These are phyloP conservation scores for Stenichneumon culpator DNA, from an alignment of 2,888 invertebrate genomes.

Conservation along the genomic window DNA sequence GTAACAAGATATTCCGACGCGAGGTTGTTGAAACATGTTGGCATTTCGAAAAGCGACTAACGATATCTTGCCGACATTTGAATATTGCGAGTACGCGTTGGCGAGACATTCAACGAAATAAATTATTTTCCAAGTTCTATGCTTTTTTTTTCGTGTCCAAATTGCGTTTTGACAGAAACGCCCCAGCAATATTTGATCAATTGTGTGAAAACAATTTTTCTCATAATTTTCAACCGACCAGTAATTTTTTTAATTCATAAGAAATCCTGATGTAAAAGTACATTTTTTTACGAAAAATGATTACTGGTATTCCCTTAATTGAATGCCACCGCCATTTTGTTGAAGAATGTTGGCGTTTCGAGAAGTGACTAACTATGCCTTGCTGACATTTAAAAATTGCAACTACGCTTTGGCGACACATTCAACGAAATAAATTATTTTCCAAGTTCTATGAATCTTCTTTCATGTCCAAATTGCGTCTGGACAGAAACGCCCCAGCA, in stretches of 20 bases:
- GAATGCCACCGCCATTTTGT: not conserved
- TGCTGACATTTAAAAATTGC: slow-evolving; percentile 22
- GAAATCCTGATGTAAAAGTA: no score
- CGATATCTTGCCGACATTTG: slow-evolving; percentile 25
- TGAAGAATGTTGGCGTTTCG: slow-evolving; percentile 6
- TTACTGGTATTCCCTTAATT: no score
- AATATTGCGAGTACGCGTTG: slow-evolving; percentile 28
- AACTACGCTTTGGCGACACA: slow-evolving; percentile 20
- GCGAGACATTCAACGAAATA: slow-evolving; percentile 49
- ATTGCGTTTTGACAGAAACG: not conserved
- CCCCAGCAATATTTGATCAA: not conserved
- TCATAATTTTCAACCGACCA: no score
- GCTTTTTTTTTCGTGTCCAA: slow-evolving; percentile 11
- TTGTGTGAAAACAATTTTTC: not conserved
- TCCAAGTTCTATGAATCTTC: slow-evolving; percentile 32
- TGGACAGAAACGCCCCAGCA: no score
- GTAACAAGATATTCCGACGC: not conserved
- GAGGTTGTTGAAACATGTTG: not conserved
- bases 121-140: slow-evolving; percentile 61
- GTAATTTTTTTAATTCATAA: no score
- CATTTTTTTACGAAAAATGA: no score
- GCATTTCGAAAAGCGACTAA: slow-evolving; percentile 16
- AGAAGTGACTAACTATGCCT: slow-evolving; percentile 25
- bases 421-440: slow-evolving; percentile 64
- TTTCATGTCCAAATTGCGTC: not conserved